Percentiles rank a stretch among this genome's conserved stretches.
Evolutionary conservation across 1,140 invertebrate species (phyloP).

Genomic region (Lucilia sericata): DNA sequence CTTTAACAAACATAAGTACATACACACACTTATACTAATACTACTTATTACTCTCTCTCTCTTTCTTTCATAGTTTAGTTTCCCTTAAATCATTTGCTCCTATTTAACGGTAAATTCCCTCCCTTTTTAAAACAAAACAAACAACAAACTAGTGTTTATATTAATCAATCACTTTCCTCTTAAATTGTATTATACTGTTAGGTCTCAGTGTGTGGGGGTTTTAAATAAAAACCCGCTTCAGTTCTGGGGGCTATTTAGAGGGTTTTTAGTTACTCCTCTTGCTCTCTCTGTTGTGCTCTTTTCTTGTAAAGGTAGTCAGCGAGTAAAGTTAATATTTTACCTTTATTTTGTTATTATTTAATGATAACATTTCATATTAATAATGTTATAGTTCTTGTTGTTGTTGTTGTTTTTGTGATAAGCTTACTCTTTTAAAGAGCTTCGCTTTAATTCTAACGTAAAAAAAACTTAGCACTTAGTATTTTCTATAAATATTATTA

Average conservation of each 20-base stretch:
- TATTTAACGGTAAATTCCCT: neutral
- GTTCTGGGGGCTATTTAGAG: slow-evolving; percentile 6
- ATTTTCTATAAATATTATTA: neutral
- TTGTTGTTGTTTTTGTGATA: slow-evolving; percentile 16
- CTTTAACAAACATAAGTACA: neutral
- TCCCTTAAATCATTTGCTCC: too few relatives aligned
- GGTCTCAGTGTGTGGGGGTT: neutral
- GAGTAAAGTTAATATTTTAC: neutral
- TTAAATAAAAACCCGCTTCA: slow-evolving; percentile 31
- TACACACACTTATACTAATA: neutral
- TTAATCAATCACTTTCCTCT: neutral
- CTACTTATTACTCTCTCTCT: neutral
- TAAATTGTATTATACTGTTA: too few relatives aligned
- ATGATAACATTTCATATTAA: neutral
- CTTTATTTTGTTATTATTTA: neutral
- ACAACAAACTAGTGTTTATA: neutral
- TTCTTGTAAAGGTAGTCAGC: neutral
- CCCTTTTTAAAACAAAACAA: neutral
- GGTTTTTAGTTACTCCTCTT: too few relatives aligned
- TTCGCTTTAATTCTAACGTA: slow-evolving; percentile 12
- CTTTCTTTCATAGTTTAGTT: too few relatives aligned
- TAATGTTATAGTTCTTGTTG: neutral
- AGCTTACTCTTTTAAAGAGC: neutral
- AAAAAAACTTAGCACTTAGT: neutral
- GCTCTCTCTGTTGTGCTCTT: neutral